These are phyloP conservation scores for Danaus plexippus DNA, from an alignment of 1,140 invertebrate genomes.

Conservation along the genomic window DNA sequence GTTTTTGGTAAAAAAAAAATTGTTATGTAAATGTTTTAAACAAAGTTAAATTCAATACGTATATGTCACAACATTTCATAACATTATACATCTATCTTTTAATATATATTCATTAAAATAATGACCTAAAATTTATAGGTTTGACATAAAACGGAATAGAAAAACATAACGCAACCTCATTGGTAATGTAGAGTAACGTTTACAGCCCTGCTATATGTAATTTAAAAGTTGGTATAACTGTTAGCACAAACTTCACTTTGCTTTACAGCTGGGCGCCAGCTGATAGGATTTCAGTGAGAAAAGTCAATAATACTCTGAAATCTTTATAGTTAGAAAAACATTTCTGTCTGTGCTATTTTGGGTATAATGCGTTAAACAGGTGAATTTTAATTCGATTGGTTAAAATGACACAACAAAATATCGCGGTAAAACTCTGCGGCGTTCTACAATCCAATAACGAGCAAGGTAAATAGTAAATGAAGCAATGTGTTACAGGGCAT, in stretches of 20 bases:
- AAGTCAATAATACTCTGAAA: constrained; percentile 43
- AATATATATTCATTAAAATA: no score
- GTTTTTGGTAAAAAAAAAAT: no score
- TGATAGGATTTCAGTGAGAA: constrained; percentile 59
- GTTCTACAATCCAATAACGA: constrained; percentile 51
- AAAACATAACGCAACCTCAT: no score
- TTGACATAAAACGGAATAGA: no score
- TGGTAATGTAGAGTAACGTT: no score
- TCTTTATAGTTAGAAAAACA: constrained; percentile 2
- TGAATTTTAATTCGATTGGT: constrained; percentile 6
- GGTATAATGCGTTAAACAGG: constrained; percentile 32
- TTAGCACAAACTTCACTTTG: constrained; percentile 42
- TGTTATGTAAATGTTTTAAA: no score
- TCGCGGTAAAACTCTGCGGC: constrained; percentile 67
- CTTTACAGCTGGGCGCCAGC: constrained; percentile 65
- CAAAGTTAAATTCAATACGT: no score
- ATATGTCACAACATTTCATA: no score
- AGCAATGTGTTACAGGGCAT: constrained; percentile 1
- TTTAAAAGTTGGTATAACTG: constrained; percentile 39
- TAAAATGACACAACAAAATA: constrained; percentile 57
- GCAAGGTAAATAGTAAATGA: constrained; percentile 35
- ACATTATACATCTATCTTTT: no score
- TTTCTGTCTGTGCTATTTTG: background rate
- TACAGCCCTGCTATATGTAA: background rate
- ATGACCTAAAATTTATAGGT: no score